Percentiles rank a stretch among this genome's conserved stretches.
Conservation (phyloP, 2,113 vertebrate species). For the Diadophis punctatus region DNA sequence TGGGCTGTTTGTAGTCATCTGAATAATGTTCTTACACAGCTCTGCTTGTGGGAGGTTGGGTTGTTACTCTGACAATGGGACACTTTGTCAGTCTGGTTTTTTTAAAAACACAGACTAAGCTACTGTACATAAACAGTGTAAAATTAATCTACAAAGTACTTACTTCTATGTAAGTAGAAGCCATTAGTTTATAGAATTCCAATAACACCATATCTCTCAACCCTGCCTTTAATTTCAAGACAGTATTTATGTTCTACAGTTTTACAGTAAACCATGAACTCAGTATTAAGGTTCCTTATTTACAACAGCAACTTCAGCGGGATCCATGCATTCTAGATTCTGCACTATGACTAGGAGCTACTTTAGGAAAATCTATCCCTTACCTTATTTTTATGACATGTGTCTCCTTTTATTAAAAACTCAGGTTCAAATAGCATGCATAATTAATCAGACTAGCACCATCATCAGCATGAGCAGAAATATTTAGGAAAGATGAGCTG, state of each 20-base stretch:
- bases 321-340: constrained; percentile 14
- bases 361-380: constrained; percentile 15
- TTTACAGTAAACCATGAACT: background rate
- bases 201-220: background rate
- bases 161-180: background rate
- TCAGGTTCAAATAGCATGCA: constrained; percentile 17
- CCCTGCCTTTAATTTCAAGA: background rate
- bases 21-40: too few species aligned
- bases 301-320: background rate
- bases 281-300: background rate
- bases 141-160: background rate
- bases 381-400: background rate
- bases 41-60: too few species aligned
- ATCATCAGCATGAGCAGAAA: background rate
- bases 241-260: background rate
- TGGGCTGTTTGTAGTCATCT: too few species aligned
- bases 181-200: background rate
- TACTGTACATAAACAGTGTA: background rate
- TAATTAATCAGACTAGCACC: constrained; percentile 14
- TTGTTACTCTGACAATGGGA: background rate
- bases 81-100: background rate
- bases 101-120: background rate
- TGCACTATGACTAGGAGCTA: background rate
- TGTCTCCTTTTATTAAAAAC: constrained; percentile 22
- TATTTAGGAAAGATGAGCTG: background rate